Base-by-base conservation (phyloP, 2,113 vertebrate genomes). In the Albula goreensis region DNA sequence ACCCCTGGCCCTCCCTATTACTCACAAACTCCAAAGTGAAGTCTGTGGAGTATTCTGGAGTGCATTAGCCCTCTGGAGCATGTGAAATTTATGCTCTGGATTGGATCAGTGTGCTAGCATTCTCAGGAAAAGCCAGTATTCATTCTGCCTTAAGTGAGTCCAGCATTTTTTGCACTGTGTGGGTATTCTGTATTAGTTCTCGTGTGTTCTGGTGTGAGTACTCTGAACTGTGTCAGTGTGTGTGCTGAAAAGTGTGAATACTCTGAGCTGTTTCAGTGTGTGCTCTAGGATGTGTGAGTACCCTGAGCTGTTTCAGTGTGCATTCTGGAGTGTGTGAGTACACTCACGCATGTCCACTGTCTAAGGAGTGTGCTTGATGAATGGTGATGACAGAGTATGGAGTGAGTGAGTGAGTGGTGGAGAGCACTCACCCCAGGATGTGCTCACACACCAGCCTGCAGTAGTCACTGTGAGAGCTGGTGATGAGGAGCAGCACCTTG, bases 401-500 rank as follows among this genome's bases (percentile, higher is more conserved):
- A 56, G 53, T 8, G 53, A 56, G 53, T n/a, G n/a, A n/a, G n/a
- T n/a, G n/a, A 56, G 78, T 50, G 11, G 78, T 50, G 9, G 31
- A 41, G 77, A 9, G 50, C 15, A 90, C 96, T 96, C 92, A 99
- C 97, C 98, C 98, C 85, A 99, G 90, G 87, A 97, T 95, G 91
- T 98, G 93, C 60, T 97, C 95, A 86, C 97, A 98, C 88, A 99
- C 94, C 19, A 99, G 96, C 86, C 96, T 96, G 93, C 97, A 98
- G 92, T 99, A 99, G 93, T 99, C 97, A 78, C 97, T 98, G 92
- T 99, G 97, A 88, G 97, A 99, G 93, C 97, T 99, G 85, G 97
- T 98, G 92, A 99, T 98, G 88, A 99, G 93, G 22, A 99, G 90
- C 19, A 98, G 94, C 86, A 97, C 93, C 92, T 99, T 98, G 81